These are phyloP conservation scores for Neoniphon sammara DNA, from an alignment of 2,797 vertebrate species.

Conservation along the genomic window DNA sequence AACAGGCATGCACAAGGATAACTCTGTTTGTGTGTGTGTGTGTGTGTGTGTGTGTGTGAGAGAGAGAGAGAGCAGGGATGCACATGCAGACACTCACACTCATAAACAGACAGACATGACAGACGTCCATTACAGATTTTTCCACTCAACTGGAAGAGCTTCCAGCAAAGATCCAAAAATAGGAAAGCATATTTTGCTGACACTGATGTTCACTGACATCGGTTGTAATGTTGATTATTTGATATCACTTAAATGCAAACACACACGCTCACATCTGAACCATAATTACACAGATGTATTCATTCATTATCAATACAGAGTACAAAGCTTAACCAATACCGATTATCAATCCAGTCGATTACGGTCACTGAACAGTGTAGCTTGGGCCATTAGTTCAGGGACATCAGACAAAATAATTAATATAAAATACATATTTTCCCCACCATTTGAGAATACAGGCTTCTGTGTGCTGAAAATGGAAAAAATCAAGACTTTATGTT, in stretches of 20 bases:
- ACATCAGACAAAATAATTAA: too few relatives aligned
- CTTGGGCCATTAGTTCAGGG: too few relatives aligned
- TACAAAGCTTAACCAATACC: too few relatives aligned
- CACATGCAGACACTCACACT: conserved; percentile 13
- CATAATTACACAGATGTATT: too few relatives aligned
- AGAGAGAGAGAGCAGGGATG: not conserved
- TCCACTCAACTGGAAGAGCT: conserved; percentile 64
- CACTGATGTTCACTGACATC: conserved; percentile 16
- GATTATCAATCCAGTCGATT: too few relatives aligned
- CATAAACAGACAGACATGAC: conserved; percentile 48
- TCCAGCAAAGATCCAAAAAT: conserved; percentile 54
- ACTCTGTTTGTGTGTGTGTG: conserved; percentile 4
- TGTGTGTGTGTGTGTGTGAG: conserved; percentile 14
- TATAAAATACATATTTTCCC: too few relatives aligned
- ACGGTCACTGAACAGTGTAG: too few relatives aligned
- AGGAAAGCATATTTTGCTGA: conserved; percentile 40
- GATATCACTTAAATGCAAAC: not conserved
- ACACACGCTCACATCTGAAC: not conserved
- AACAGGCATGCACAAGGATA: conserved; percentile 12
- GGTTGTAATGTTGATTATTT: too few relatives aligned
- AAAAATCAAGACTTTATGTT: too few relatives aligned
- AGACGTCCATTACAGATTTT: conserved; percentile 74
- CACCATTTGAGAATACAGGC: too few relatives aligned
- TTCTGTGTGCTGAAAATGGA: too few relatives aligned
- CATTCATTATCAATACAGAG: too few relatives aligned